Evolutionary conservation across 2,888 invertebrate genomes (phyloP).

Genomic region (Coleophora deauratella): DNA sequence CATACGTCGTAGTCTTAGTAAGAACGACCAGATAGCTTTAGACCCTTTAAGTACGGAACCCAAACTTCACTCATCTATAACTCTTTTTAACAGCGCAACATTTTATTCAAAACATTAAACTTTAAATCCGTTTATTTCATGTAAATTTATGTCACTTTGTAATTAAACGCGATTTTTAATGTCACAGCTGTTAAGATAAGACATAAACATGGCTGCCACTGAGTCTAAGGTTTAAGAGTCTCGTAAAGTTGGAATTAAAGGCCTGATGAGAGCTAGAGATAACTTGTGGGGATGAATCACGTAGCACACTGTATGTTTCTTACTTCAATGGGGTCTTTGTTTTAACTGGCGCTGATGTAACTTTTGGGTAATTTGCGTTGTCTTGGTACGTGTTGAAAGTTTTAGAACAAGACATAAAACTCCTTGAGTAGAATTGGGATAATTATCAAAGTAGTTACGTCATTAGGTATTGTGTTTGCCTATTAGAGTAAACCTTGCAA

Average conservation of each 20-base stretch:
- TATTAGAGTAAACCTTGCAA: too few relatives aligned
- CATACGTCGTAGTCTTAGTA: too few relatives aligned
- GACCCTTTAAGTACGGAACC: too few relatives aligned
- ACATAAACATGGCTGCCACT: background rate
- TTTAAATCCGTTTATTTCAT: constrained; percentile 1
- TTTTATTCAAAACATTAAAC: constrained; percentile 2
- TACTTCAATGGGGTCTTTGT: background rate
- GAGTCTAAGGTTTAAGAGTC: constrained; percentile 1
- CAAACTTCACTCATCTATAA: too few relatives aligned
- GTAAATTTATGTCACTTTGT: background rate
- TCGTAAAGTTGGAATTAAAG: constrained; percentile 4
- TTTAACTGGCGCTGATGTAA: background rate
- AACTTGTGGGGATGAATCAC: constrained; percentile 1
- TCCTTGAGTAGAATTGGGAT: too few relatives aligned
- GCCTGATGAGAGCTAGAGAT: constrained; percentile 5
- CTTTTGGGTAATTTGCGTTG: too few relatives aligned
- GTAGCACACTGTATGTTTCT: background rate
- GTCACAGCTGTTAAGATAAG: constrained; percentile 6
- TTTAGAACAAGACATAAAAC: too few relatives aligned
- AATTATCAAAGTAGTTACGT: too few relatives aligned
- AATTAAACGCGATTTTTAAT: constrained; percentile 19
- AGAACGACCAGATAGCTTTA: too few relatives aligned
- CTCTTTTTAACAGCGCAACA: too few relatives aligned
- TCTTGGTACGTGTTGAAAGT: too few relatives aligned
- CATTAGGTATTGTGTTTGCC: too few relatives aligned